Conservation (phyloP, 2,113 vertebrate species). For the Channa argus region DNA sequence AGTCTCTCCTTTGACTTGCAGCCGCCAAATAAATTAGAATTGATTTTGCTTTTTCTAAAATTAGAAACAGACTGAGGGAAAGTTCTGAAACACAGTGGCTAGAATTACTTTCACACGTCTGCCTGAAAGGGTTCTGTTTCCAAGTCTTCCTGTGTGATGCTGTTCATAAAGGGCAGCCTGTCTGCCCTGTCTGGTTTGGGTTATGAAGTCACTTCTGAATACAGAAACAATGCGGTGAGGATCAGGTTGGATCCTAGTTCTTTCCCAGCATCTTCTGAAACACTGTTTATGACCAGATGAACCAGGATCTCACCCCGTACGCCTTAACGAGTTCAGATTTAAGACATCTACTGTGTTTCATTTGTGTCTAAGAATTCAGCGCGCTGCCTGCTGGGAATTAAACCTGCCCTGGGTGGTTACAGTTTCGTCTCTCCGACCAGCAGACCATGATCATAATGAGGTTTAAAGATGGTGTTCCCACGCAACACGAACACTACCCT, state of each 20-base stretch:
- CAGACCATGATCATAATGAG: slow-evolving; percentile 43
- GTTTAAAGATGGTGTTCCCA: slow-evolving; percentile 67
- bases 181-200: slow-evolving; percentile 65
- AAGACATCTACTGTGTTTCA: background rate
- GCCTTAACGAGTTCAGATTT: background rate
- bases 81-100: background rate
- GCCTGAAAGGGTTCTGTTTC: slow-evolving; percentile 31
- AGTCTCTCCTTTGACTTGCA: background rate
- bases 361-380: background rate
- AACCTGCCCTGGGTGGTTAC: slow-evolving; percentile 14
- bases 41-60: slow-evolving; percentile 30
- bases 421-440: slow-evolving; percentile 13
- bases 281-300: slow-evolving; percentile 54
- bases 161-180: slow-evolving; percentile 43
- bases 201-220: slow-evolving; percentile 59
- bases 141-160: slow-evolving; percentile 19
- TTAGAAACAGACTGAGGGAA: slow-evolving; percentile 37
- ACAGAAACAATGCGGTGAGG: slow-evolving; percentile 50
- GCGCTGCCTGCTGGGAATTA: background rate
- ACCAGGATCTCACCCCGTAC: slow-evolving; percentile 32
- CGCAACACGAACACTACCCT: slow-evolving; percentile 21
- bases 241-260: slow-evolving; percentile 59
- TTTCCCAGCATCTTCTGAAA: slow-evolving; percentile 59
- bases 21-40: slow-evolving; percentile 13
- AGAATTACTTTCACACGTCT: slow-evolving; percentile 47